phyloP scores from a whole-genome alignment of 2,797 vertebrate genomes.

The Acestrorhynchus altus region DNA sequence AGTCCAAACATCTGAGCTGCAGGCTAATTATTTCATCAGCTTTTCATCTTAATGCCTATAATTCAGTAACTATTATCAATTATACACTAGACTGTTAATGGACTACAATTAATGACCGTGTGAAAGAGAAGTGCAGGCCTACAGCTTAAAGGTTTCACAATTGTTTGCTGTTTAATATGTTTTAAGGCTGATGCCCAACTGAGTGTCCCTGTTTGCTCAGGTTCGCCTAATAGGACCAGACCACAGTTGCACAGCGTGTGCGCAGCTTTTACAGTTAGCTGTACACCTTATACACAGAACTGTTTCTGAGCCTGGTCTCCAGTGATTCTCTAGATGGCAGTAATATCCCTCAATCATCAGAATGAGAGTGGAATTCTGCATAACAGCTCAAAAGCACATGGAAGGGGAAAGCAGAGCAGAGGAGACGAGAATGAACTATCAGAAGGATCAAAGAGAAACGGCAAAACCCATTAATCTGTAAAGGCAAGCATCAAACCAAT shows the following conservation, averaged over 20 bases:
- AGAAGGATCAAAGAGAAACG: not conserved
- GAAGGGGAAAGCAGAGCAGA: slow-evolving; percentile 14
- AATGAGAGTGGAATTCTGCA: slow-evolving; percentile 46
- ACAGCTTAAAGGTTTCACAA: not conserved
- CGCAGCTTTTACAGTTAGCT: not conserved
- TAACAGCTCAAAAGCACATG: slow-evolving; percentile 24
- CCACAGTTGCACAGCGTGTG: not conserved
- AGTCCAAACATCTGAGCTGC: not conserved
- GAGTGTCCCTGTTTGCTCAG: no score
- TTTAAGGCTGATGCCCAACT: not conserved
- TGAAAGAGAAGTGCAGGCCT: not conserved
- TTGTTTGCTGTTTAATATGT: not conserved
- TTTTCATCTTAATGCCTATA: not conserved
- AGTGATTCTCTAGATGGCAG: slow-evolving; percentile 85
- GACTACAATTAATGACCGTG: no score
- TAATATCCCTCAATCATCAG: slow-evolving; percentile 81
- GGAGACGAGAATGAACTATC: slow-evolving; percentile 18
- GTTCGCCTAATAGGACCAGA: not conserved
- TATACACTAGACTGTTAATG: no score
- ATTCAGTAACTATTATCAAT: not conserved
- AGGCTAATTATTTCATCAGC: not conserved
- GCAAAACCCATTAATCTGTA: no score
- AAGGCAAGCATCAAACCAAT: no score
- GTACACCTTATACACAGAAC: slow-evolving; percentile 23
- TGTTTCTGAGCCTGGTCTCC: slow-evolving; percentile 70